phyloP scores from a whole-genome alignment of 1,140 invertebrate species.

The Brachionus plicatilis region DNA sequence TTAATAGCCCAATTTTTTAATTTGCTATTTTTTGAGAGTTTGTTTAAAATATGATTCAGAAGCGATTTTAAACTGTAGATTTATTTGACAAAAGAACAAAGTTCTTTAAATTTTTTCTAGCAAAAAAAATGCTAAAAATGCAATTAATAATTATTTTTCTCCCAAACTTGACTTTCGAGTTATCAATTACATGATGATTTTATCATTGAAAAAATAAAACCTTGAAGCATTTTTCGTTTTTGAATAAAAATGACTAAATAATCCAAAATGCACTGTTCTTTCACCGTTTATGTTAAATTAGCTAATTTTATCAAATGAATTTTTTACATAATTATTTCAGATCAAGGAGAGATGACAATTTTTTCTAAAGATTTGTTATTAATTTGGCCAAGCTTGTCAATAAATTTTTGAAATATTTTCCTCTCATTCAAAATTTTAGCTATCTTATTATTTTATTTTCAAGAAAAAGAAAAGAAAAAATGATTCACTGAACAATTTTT shows the following conservation, averaged over 20 bases:
- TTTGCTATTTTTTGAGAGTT: not conserved
- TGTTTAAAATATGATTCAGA: not conserved
- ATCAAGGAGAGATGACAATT: too few relatives aligned
- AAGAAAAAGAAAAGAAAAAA: too few relatives aligned
- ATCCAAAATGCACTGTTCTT: not conserved
- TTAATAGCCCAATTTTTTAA: not conserved
- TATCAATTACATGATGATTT: not conserved
- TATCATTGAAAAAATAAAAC: too few relatives aligned
- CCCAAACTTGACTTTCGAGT: not conserved
- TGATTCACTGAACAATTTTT: too few relatives aligned
- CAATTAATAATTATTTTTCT: not conserved
- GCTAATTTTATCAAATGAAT: too few relatives aligned
- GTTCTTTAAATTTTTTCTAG: not conserved
- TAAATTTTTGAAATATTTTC: too few relatives aligned
- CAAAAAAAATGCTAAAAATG: not conserved
- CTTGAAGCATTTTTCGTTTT: not conserved
- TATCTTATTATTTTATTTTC: too few relatives aligned
- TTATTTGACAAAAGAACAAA: not conserved
- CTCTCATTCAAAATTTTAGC: too few relatives aligned
- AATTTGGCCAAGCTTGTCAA: too few relatives aligned
- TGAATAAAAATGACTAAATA: not conserved
- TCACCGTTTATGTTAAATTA: too few relatives aligned
- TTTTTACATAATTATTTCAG: too few relatives aligned
- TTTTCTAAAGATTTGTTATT: too few relatives aligned
- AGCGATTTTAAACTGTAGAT: not conserved